Base-by-base conservation (phyloP, 2,797 vertebrate species). In the Channa striata region DNA sequence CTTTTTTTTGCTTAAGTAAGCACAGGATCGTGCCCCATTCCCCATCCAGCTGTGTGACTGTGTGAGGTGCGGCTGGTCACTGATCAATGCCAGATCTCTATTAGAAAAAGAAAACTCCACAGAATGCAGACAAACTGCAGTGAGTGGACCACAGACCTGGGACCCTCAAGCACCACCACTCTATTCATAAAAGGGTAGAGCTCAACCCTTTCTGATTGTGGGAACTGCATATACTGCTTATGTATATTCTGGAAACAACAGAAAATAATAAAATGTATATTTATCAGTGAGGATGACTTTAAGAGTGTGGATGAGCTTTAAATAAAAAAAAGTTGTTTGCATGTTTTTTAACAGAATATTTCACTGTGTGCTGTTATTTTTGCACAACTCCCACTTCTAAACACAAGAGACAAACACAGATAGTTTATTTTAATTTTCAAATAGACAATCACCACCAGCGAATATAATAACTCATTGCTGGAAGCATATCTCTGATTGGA, bases 1-100 rank as follows among this genome's bases (percentile, higher is more conserved):
- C 72, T 74, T 60, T 50, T 85, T 85, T 89, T 77, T 62, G 84
- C 88, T 72, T 5, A 69, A 87, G 87, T 90, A 92, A 92, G 90
- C 90, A 90, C 71, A 82, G 85, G 58, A 50, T 19, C 40, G 52
- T 33, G 25, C 25, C 43, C 17, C 19, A 23, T 36, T 42, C 56
- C 56, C 43, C 40, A 25, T 13, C 23, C 20, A 13, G 10, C 44
- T 23, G 54, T 30, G 57, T 51, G 63, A 75, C 71, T 1, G 12
- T 53, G 33, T 51, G 61, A 83, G 81, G 59, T 73, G 75, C 70
- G 61, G 76, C 78, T 76, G 71, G 74, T 68, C 70, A 79, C 46
- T 85, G 80, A 92, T 91, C 78, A 52, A 81, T 87, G 75, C 70
- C 68, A 75, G 89, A 83, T 39, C 67, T 46, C 48, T 76, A 79